Base-by-base conservation (phyloP, 2,797 vertebrate species). In the Oryzias dopingdopingensis region DNA sequence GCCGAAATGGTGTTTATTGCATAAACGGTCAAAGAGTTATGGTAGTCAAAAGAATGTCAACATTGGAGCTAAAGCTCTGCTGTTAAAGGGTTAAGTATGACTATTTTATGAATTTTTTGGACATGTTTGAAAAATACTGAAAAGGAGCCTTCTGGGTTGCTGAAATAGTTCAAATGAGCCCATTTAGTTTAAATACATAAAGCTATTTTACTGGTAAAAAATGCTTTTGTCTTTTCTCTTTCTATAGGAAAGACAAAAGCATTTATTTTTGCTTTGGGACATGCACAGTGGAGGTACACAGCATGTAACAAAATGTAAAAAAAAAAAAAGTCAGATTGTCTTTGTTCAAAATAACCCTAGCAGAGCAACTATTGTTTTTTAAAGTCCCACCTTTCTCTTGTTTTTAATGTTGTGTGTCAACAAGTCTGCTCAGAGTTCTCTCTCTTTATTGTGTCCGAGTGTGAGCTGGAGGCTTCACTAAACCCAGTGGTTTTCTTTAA, bases 381-480 rank as follows among this genome's bases (percentile, higher is more conserved):
- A 68, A 79, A 0, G 81, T 74, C 59, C 70, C 74, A 55, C 68
- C 79, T 37, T 18, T 72, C 56, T 75, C 80, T 70, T 73, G 81
- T 85, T 74, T 62, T 80, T 67, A 77, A 64, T 20, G 49, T 68
- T 68, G 54, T 70, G 54, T 74, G 54, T 67, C 42, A 65, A 81
- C 72, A 24, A 46, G 62, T 70, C 62, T 68, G 70, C 77, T 76
- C 75, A 65, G 59, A 78, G 71, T 53, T 67, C 74, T 64, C 56
- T 74, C 58, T 66, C 86, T 76, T 62, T 69, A 70, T 86, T 62
- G 50, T 55, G 65, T 65, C 65, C 67, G 70, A 62, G 72, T 77
- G 67, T 14, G 57, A 81, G 81, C 81, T 78, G 43, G 71, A 84
- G 82, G 82, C 83, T 81, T 56, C 71, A 82, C 82, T 85, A 79